Evolutionary conservation across 64 coral and sea anemone genomes (phyloP).

Genomic region (Hydrozoanthus tunicans): DNA sequence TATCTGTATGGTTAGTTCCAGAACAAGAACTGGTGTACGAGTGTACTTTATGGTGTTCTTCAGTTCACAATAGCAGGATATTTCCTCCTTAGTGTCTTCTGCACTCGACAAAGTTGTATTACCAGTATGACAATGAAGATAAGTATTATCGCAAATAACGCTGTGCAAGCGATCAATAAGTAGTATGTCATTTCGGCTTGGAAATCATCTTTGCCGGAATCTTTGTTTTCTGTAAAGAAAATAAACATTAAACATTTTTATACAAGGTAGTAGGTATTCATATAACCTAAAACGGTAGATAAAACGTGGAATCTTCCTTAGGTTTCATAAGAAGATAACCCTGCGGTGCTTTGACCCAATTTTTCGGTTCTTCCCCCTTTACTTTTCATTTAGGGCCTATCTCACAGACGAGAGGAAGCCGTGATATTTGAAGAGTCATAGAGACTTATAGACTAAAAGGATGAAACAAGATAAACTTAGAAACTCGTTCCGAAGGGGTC

Average conservation of each 20-base stretch:
- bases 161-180: slow-evolving; percentile 21
- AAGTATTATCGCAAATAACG: slow-evolving; percentile 41
- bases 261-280: too few relatives aligned
- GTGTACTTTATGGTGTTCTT: background rate
- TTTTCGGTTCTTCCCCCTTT: too few relatives aligned
- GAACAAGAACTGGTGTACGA: too few relatives aligned
- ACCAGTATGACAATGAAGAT: slow-evolving; percentile 36
- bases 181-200: slow-evolving; percentile 2
- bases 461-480: background rate
- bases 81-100: slow-evolving; percentile 31
- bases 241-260: background rate
- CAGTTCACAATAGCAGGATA: background rate
- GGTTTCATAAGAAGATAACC: too few relatives aligned
- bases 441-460: background rate
- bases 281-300: background rate
- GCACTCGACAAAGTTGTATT: slow-evolving; percentile 46
- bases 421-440: too few relatives aligned
- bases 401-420: too few relatives aligned
- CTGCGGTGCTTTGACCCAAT: too few relatives aligned
- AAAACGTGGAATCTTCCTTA: background rate
- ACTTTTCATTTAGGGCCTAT: too few relatives aligned
- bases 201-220: background rate
- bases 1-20: too few relatives aligned
- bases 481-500: background rate
- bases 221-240: background rate